A percentile compares a stretch with the other conserved stretches of the same genome.
Conservation (phyloP, 2,113 vertebrate species). For the Ptilonorhynchus violaceus region DNA sequence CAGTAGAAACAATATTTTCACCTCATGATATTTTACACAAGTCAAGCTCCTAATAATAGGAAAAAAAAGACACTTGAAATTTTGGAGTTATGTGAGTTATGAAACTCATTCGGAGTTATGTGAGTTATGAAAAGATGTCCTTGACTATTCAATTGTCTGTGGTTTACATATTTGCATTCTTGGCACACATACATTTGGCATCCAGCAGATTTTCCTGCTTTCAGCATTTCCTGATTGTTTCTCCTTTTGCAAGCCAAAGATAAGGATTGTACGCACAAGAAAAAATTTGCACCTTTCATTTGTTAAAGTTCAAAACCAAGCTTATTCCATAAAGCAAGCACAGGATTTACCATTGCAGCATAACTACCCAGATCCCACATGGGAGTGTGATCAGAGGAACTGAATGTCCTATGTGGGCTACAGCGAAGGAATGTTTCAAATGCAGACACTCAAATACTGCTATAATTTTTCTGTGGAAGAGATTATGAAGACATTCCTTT, state of each 20-base stretch:
- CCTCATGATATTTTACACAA: not conserved
- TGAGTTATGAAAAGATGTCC: not conserved
- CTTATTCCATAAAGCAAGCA: not conserved
- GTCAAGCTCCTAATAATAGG: not conserved
- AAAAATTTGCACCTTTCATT: not conserved
- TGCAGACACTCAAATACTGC: not conserved
- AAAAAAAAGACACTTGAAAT: not conserved
- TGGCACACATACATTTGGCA: not conserved
- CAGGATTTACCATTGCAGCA: not conserved
- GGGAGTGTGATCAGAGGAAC: not conserved
- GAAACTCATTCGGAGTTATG: not conserved
- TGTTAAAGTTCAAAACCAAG: not conserved
- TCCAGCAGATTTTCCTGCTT: not conserved
- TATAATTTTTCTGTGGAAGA: not conserved
- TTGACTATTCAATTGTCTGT: not conserved
- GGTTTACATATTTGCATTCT: not conserved
- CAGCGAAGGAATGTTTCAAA: not conserved
- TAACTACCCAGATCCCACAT: not conserved
- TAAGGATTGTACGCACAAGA: not conserved
- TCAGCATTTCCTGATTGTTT: not conserved
- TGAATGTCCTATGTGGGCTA: not conserved
- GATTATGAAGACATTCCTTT: constrained; percentile 2
- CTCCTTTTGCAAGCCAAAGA: not conserved
- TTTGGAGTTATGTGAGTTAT: not conserved
- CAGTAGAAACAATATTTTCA: not conserved